Evolutionary conservation across 1,140 invertebrate species (phyloP).

Genomic region (Grapholita molesta): DNA sequence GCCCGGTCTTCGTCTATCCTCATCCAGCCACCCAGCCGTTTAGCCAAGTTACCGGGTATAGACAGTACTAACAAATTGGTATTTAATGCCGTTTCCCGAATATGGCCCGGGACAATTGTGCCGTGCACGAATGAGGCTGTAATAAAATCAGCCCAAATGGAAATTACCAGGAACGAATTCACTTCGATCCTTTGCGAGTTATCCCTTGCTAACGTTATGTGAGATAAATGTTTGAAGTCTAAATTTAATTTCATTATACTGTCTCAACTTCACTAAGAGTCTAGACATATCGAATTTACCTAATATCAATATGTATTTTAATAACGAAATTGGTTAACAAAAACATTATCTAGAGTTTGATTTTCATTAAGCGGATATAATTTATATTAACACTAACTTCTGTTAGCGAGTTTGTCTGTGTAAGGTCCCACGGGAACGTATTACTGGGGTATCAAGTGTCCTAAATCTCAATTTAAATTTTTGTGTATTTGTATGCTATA

Average conservation of each 20-base stretch:
- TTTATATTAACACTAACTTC: too few species aligned
- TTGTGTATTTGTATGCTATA: too few species aligned
- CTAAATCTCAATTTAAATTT: too few species aligned
- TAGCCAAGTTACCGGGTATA: neutral
- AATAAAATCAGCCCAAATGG: conserved; percentile 5
- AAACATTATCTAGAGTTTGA: too few species aligned
- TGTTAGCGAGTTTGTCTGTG: too few species aligned
- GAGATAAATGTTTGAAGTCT: neutral
- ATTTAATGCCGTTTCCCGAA: neutral
- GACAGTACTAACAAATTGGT: neutral
- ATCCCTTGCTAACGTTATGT: neutral
- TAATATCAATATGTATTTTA: neutral
- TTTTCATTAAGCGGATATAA: too few species aligned
- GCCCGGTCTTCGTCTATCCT: too few species aligned
- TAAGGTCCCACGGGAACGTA: too few species aligned
- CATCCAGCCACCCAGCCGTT: too few species aligned
- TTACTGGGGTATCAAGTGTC: too few species aligned
- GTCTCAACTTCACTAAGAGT: too few species aligned
- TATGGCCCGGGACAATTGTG: neutral
- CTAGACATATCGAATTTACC: neutral
- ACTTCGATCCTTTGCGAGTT: neutral
- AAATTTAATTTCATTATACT: neutral
- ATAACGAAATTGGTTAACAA: too few species aligned
- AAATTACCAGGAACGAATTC: neutral
- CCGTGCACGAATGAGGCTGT: neutral